Conservation (phyloP, 2,888 invertebrate species). For the Fragum fragum region DNA sequence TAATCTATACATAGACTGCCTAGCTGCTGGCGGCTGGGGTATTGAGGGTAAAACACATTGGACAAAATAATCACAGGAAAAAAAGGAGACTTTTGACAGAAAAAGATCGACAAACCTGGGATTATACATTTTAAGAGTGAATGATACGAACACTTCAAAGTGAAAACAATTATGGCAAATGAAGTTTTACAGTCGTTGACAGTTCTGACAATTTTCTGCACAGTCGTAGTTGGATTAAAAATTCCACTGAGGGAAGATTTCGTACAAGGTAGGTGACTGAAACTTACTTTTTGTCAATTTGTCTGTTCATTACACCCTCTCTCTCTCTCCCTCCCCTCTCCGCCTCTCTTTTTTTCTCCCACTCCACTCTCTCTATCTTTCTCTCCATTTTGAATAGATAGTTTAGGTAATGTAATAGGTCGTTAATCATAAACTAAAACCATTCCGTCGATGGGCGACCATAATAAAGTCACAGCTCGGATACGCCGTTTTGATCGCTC, state of each 20-base stretch:
- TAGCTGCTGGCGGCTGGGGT: neutral
- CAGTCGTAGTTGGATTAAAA: neutral
- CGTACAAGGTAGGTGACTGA: neutral
- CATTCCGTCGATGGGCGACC: no score
- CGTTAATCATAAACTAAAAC: no score
- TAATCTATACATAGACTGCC: neutral
- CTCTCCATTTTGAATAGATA: no score
- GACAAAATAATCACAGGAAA: neutral
- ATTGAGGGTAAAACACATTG: neutral
- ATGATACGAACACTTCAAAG: neutral
- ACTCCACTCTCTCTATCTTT: no score
- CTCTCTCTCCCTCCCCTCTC: neutral
- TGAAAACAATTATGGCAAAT: neutral
- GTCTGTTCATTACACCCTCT: no score
- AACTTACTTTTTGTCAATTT: no score
- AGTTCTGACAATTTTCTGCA: neutral
- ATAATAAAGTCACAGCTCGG: no score
- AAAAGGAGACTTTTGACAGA: neutral
- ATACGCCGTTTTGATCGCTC: no score
- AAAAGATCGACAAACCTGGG: neutral
- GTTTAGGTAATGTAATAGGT: no score
- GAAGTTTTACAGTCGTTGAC: neutral
- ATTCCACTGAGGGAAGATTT: neutral
- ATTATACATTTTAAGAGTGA: no score
- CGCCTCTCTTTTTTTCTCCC: no score